Evolutionary conservation across 2,888 invertebrate genomes (phyloP).

Genomic region (Diarsia dahlii): DNA sequence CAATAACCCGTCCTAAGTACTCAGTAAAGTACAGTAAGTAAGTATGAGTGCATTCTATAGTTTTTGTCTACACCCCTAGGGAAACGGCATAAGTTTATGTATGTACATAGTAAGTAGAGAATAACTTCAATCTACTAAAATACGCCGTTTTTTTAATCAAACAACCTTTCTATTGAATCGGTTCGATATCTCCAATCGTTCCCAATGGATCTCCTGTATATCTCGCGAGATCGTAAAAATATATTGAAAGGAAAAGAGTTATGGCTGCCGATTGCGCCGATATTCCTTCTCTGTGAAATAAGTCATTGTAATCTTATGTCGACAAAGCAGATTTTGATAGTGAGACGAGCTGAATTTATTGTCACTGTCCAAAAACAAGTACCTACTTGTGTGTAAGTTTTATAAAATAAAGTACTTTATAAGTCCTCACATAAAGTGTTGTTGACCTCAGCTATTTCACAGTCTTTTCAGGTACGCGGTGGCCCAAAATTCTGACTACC

Average conservation of each 20-base stretch:
- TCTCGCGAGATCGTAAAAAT: constrained; percentile 49
- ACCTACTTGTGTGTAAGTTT: not conserved
- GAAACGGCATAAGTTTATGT: not conserved
- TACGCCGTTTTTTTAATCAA: constrained; percentile 24
- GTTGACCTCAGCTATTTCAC: too few relatives aligned
- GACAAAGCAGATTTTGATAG: constrained; percentile 25
- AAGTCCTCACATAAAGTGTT: too few relatives aligned
- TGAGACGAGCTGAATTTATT: constrained; percentile 17
- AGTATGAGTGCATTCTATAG: too few relatives aligned
- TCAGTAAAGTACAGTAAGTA: too few relatives aligned
- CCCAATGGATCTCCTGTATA: constrained; percentile 35
- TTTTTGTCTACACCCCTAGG: not conserved
- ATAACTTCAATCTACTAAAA: not conserved
- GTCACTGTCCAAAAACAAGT: not conserved
- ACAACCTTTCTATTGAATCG: constrained; percentile 21
- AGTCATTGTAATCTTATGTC: constrained; percentile 1
- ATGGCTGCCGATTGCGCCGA: constrained; percentile 25
- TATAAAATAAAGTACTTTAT: not conserved
- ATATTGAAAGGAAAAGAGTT: constrained; percentile 57
- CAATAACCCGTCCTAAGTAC: too few relatives aligned
- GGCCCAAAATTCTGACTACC: too few relatives aligned
- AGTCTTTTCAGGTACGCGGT: too few relatives aligned
- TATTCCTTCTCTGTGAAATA: not conserved
- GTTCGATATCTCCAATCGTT: constrained; percentile 40
- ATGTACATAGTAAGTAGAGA: not conserved